phyloP scores from a whole-genome alignment of 2,797 vertebrate species.

The Mareca penelope region DNA sequence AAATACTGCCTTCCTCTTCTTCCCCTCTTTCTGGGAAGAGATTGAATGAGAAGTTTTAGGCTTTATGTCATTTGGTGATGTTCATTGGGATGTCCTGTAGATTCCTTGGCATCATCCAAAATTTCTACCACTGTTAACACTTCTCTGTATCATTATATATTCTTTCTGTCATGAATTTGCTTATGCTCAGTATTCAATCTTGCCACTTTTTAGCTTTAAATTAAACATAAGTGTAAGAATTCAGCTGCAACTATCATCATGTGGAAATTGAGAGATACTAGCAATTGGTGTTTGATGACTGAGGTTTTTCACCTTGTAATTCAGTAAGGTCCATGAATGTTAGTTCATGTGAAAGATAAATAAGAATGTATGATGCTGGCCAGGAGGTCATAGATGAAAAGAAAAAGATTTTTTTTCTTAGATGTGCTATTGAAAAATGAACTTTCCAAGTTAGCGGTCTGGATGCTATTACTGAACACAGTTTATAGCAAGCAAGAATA shows the following conservation, averaged over 20 bases:
- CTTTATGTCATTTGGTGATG: not conserved
- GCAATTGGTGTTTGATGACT: not conserved
- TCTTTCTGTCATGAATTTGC: not conserved
- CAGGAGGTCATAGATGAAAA: not conserved
- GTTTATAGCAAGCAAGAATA: not conserved
- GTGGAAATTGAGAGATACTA: not conserved
- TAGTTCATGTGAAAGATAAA: not conserved
- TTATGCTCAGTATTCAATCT: not conserved
- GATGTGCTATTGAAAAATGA: not conserved
- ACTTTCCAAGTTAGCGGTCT: not conserved
- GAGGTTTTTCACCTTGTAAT: constrained; percentile 3
- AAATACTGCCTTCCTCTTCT: not conserved
- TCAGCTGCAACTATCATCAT: not conserved
- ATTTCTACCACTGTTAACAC: not conserved
- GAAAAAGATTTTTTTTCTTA: not conserved
- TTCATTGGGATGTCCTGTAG: not conserved
- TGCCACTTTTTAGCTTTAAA: not conserved
- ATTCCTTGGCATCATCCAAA: not conserved
- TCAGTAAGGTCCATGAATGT: not conserved
- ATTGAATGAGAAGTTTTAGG: not conserved
- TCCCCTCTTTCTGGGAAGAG: not conserved
- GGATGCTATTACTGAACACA: not conserved
- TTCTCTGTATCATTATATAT: not conserved
- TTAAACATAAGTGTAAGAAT: not conserved
- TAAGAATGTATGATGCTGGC: not conserved